Conservation (phyloP, 2,888 invertebrate genomes). For the Habroteleia sp. region DNA sequence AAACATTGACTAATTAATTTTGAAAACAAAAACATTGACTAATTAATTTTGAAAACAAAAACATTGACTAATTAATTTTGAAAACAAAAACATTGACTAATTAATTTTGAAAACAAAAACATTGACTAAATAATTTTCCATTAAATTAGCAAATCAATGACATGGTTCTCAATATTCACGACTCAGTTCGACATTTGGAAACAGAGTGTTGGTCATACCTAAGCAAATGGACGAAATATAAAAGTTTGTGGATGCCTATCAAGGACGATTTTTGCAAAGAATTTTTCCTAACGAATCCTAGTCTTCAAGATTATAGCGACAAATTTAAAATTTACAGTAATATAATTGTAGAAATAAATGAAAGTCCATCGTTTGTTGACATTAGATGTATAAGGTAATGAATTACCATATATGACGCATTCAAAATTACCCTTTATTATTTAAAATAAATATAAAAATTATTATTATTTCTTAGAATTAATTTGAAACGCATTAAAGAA, state of each 20-base stretch:
- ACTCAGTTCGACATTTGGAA: constrained; percentile 85
- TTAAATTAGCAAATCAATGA: constrained; percentile 85
- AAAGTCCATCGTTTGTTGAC: constrained; percentile 84
- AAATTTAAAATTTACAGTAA: constrained; percentile 82
- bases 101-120: too few species aligned
- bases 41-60: too few species aligned
- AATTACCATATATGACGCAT: background rate
- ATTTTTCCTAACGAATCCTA: constrained; percentile 86
- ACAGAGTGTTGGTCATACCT: constrained; percentile 85
- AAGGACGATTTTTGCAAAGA: constrained; percentile 88
- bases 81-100: too few species aligned
- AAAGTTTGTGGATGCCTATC: constrained; percentile 89
- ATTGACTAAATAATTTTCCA: background rate
- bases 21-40: too few species aligned
- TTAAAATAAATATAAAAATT: background rate
- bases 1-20: too few species aligned
- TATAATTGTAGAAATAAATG: constrained; percentile 83
- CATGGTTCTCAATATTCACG: constrained; percentile 85
- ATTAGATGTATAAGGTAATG: constrained; percentile 85
- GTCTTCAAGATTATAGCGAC: constrained; percentile 88
- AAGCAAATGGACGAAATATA: constrained; percentile 88
- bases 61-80: too few species aligned
- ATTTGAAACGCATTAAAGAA: constrained; percentile 83
- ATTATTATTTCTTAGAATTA: constrained; percentile 14
- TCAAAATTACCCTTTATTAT: background rate